Base-by-base conservation (phyloP, 2,113 vertebrate species). In the Okapia johnstoni region DNA sequence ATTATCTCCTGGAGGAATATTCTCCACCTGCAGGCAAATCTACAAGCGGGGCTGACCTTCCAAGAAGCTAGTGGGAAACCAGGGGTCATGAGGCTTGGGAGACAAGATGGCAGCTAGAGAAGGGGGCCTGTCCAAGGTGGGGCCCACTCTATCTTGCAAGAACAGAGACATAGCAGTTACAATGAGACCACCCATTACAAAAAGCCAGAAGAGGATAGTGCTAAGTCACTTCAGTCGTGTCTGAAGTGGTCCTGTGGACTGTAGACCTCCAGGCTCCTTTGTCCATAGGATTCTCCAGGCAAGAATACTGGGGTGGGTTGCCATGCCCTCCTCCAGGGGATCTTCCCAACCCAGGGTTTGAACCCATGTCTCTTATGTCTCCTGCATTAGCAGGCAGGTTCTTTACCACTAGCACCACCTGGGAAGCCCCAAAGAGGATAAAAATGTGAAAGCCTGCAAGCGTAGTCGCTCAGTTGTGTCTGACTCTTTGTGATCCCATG, bases 391-490 rank as follows among this genome's bases (percentile, higher is more conserved):
- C 10, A 13, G 66, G n/a, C n/a, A 40, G 1, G n/a, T 73, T 73
- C 66, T 73, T 40, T 73, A 73, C 36, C 19, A 73, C 21, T 73
- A 23, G 36, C 2, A 0, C 5, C 19, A 23, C 66, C n/a, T 40
- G 19, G n/a, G 2, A 40, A 40, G 10, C n/a, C 5, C 2, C 19
- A 73, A 12, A 2, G 10, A 73, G 5, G 66, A 73, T 40, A 40
- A 23, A 73, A 73, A 6, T 0, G 0, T 40, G n/a, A 73, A 70
- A 40, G 66, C 66, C 5, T 40, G n/a, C 0, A 73, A 40, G n/a
- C 0, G 1, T 73, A 40, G 66, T 73, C 1, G 0, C 5, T 73
- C 66, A 73, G n/a, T 3, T 73, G 66, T 73, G 19, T 40, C 66
- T 73, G 10, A 40, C n/a, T 40, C n/a, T 73, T 73, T 40, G n/a